These are phyloP conservation scores for Salminus brasiliensis DNA, from an alignment of 2,113 vertebrate genomes.

Conservation along the genomic window DNA sequence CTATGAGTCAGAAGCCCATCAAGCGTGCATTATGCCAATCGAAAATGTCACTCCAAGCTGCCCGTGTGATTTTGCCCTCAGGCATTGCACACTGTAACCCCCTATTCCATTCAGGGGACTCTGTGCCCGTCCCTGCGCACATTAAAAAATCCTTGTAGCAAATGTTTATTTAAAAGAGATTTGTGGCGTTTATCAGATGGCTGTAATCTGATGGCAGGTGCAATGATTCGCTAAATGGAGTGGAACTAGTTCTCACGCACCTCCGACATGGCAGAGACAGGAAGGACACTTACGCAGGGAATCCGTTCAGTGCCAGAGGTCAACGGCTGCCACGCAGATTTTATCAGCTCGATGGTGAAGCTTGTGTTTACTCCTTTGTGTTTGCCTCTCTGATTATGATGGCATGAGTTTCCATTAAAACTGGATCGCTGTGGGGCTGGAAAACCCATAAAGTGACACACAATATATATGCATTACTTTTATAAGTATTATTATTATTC, in stretches of 20 bases:
- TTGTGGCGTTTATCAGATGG: conserved; percentile 67
- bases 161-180: conserved; percentile 77
- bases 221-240: conserved; percentile 70
- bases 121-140: not conserved
- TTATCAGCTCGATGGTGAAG: not conserved
- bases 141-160: conserved; percentile 52
- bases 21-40: not conserved
- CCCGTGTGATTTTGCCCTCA: conserved; percentile 4
- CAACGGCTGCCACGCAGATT: not conserved
- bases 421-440: not conserved
- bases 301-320: not conserved
- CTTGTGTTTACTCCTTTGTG: no score
- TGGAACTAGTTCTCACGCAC: conserved; percentile 68
- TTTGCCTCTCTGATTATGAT: not conserved
- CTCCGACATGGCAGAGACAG: conserved; percentile 1
- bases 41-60: not conserved
- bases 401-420: not conserved
- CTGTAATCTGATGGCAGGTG: conserved; percentile 74
- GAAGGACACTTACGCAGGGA: conserved; percentile 6
- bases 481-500: not conserved
- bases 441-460: not conserved
- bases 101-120: not conserved
- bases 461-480: not conserved
- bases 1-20: not conserved
- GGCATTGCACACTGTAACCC: no score